A percentile compares a stretch with the other conserved stretches of the same genome.
phyloP scores from a whole-genome alignment of 2,888 invertebrate species.

The Cenopis cana region DNA sequence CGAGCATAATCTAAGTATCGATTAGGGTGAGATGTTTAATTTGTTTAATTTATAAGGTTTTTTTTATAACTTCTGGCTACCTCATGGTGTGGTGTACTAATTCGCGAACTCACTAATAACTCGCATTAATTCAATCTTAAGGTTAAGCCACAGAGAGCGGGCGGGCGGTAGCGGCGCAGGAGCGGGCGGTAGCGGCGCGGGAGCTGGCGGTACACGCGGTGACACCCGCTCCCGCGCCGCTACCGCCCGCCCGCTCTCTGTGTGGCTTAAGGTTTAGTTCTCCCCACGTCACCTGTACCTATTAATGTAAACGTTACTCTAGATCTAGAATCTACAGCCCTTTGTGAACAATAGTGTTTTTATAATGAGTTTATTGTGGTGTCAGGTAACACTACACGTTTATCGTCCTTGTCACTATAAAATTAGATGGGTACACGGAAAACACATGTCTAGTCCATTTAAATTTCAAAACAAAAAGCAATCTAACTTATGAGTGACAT shows the following conservation, averaged over 20 bases:
- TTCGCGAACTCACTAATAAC: slow-evolving; percentile 50
- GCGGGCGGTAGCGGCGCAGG: too few relatives aligned
- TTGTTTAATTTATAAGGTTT: slow-evolving; percentile 61
- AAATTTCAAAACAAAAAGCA: too few relatives aligned
- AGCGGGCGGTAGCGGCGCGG: too few relatives aligned
- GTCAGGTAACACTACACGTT: not conserved
- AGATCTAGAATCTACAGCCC: not conserved
- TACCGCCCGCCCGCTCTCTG: too few relatives aligned
- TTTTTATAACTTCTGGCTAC: slow-evolving; percentile 69
- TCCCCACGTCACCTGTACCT: slow-evolving; percentile 20
- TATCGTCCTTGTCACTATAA: not conserved
- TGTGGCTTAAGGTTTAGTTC: too few relatives aligned
- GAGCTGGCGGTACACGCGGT: too few relatives aligned
- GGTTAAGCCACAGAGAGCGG: too few relatives aligned
- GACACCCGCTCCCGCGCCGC: too few relatives aligned
- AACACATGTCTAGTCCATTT: too few relatives aligned
- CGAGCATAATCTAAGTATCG: slow-evolving; percentile 49
- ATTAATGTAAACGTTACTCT: not conserved
- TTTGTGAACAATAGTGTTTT: not conserved
- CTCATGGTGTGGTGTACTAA: slow-evolving; percentile 71
- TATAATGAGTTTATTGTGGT: not conserved
- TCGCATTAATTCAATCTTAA: slow-evolving; percentile 29
- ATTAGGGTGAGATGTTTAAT: slow-evolving; percentile 59
- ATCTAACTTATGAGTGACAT: too few relatives aligned
- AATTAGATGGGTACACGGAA: not conserved